These are phyloP conservation scores for Tricholaema leucomelas DNA, from an alignment of 2,113 vertebrate genomes.

Conservation along the genomic window DNA sequence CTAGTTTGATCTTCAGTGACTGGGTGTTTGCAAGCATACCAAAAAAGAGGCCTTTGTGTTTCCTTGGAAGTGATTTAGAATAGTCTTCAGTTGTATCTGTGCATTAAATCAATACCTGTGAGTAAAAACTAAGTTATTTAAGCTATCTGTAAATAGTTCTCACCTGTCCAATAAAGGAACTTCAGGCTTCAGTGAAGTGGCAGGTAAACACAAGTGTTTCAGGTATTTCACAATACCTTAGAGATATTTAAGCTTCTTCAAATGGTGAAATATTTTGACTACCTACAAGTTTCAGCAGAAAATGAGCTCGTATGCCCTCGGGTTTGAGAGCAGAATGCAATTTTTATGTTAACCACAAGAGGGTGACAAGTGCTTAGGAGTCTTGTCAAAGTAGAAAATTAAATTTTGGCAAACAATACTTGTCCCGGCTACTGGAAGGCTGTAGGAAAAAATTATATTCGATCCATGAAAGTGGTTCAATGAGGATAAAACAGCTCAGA, in stretches of 20 bases:
- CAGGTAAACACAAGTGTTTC: neutral
- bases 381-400: neutral
- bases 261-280: neutral
- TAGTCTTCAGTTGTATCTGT: neutral
- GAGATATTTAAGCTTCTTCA: neutral
- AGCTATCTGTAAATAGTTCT: neutral
- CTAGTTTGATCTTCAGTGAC: neutral
- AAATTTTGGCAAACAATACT: neutral
- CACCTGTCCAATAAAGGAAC: neutral
- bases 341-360: slow-evolving; percentile 51
- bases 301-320: neutral
- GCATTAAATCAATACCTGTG: neutral
- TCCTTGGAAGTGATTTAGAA: neutral
- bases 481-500: neutral
- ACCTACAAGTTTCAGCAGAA: neutral
- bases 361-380: slow-evolving; percentile 29
- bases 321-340: neutral
- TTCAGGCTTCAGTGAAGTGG: neutral
- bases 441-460: neutral
- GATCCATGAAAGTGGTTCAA: neutral
- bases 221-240: neutral
- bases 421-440: neutral
- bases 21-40: neutral
- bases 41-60: neutral
- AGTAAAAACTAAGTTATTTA: neutral